Evolutionary conservation across 2,113 vertebrate genomes (phyloP).

Genomic region (Aegotheles bennettii): DNA sequence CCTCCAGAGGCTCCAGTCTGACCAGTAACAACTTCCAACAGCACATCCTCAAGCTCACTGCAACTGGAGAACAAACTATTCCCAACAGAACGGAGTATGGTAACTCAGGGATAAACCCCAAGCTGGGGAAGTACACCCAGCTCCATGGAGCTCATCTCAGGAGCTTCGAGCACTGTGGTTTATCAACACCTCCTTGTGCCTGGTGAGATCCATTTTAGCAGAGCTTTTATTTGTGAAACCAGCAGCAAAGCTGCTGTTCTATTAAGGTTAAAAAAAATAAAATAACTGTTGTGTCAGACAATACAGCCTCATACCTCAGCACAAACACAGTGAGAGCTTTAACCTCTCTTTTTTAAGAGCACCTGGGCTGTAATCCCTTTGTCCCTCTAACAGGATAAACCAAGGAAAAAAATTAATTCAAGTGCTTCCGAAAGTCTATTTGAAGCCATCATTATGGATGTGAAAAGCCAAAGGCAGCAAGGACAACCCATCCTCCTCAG

Average conservation of each 20-base stretch:
- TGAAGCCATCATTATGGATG: not conserved
- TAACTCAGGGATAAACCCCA: not conserved
- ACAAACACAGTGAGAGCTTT: not conserved
- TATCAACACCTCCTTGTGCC: not conserved
- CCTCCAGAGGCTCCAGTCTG: not conserved
- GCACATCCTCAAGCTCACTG: not conserved
- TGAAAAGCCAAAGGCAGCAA: not conserved
- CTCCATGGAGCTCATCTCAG: not conserved
- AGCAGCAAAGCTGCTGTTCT: not conserved
- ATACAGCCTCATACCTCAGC: not conserved
- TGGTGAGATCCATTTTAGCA: not conserved
- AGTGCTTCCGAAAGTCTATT: not conserved
- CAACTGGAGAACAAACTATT: not conserved
- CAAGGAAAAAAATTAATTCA: not conserved
- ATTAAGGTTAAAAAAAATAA: not conserved
- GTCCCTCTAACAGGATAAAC: not conserved
- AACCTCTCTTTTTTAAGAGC: too few relatives aligned
- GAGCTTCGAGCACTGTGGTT: not conserved
- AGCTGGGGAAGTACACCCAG: not conserved
- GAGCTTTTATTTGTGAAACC: not conserved
- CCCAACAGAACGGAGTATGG: rapidly evolving
- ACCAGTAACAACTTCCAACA: rapidly evolving
- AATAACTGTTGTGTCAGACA: too few relatives aligned
- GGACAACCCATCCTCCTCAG: not conserved
- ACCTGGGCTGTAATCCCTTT: not conserved